phyloP scores from a whole-genome alignment of 2,797 vertebrate species.

The Sebastes vulpes region DNA sequence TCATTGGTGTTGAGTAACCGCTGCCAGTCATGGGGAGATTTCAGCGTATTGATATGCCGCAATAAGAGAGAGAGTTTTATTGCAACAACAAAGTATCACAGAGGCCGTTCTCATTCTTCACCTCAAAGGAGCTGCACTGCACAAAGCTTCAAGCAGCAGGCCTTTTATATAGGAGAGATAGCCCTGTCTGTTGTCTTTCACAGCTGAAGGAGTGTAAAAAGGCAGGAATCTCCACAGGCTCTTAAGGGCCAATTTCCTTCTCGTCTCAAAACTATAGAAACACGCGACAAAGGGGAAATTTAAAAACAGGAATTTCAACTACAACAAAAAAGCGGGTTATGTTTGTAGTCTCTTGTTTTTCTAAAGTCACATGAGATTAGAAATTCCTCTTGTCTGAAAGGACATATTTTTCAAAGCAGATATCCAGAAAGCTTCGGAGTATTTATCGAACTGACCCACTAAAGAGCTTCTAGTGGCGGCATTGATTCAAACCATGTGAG shows the following conservation, averaged over 20 bases:
- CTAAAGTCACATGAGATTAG: conserved; percentile 33
- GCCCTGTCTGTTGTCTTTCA: conserved; percentile 78
- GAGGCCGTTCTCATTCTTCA: conserved; percentile 55
- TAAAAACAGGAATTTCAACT: conserved; percentile 43
- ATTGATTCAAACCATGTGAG: conserved; percentile 87
- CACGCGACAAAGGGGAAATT: conserved; percentile 59
- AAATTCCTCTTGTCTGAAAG: conserved; percentile 22
- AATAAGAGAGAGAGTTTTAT: conserved; percentile 67
- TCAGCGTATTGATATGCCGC: conserved; percentile 46
- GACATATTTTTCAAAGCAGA: conserved; percentile 22
- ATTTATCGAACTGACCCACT: conserved; percentile 64
- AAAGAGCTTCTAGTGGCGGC: conserved; percentile 67
- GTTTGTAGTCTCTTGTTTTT: conserved; percentile 34
- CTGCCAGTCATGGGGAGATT: conserved; percentile 1
- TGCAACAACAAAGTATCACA: conserved; percentile 63
- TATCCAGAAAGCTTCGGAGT: conserved; percentile 34
- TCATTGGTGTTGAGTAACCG: not conserved
- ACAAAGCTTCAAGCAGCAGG: conserved; percentile 49
- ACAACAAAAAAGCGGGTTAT: conserved; percentile 32
- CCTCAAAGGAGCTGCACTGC: conserved; percentile 64
- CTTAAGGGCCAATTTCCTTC: conserved; percentile 80
- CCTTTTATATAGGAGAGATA: conserved; percentile 50
- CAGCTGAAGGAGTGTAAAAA: conserved; percentile 73
- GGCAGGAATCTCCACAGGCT: conserved; percentile 74
- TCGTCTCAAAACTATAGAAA: conserved; percentile 65